Base-by-base conservation (phyloP, 2,113 vertebrate species). In the Galemys pyrenaicus region DNA sequence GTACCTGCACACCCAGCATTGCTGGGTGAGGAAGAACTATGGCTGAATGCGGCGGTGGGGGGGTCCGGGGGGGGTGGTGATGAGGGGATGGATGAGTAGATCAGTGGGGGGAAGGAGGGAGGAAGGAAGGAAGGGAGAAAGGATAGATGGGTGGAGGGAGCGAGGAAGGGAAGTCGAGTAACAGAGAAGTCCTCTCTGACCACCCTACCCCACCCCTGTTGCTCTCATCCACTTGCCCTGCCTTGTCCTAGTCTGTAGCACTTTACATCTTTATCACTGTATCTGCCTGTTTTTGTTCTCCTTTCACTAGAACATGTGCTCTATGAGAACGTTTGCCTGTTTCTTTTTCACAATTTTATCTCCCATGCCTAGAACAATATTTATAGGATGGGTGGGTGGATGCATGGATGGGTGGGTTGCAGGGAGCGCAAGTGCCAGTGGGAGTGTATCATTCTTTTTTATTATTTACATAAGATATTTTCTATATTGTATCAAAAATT, bases 401-500 rank as follows among this genome's bases (percentile, higher is more conserved):
- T 54, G 11, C 35, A 6, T 7, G 67, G 41, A 5, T 1, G 19
- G 15, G 2, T 1, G 26, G 54, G 1, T 24, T 11, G 44, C 7
- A 2, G 88, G 44, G 39, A 37, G 15, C 28, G 28, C 9, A 1
- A 44, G 79, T 46, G 51, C 56, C 26, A 2, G 17, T 9, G 35
- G 64, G 26, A 11, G 19, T 20, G 4, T 54, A 7, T 64, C 20
- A 74, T 17, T 74, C 22, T 46, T 91, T 49, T 65, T 70, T 44
- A 80, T 70, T 79, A 49, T 85, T 88, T 58, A 2, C 16, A 87
- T 62, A 85, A 65, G 37, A 60, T 20, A 32, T 71, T 89, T 65
- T 10, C 12, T 35, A 37, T 58, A 35, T 84, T 88, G 8, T 30
- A 62, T 79, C 11, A 77, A 89, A 85, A 89, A 73, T 86, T 87